Percentiles rank a stretch among this genome's conserved stretches.
Conservation (phyloP, 2,113 vertebrate genomes). For the Amphiprion percula region DNA sequence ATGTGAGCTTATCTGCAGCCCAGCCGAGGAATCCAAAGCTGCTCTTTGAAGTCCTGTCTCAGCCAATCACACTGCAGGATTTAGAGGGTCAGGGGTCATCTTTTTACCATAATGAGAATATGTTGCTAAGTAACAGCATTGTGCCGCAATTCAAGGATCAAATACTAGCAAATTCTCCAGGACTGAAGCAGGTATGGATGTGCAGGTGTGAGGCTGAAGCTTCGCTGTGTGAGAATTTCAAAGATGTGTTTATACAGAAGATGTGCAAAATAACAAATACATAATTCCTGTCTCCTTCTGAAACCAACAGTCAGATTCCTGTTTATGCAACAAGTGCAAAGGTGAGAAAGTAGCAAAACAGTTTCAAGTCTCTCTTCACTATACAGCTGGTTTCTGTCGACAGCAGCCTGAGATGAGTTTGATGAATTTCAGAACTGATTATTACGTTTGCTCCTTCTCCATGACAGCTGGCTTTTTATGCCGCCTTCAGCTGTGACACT, state of each 20-base stretch:
- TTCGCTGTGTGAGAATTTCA: constrained; percentile 43
- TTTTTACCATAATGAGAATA: constrained; percentile 75
- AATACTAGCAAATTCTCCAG: constrained; percentile 51
- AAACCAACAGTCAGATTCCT: too few species aligned
- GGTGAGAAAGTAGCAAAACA: not conserved
- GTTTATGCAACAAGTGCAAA: not conserved
- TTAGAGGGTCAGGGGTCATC: constrained; percentile 66
- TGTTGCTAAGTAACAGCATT: constrained; percentile 75
- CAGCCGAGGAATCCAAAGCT: constrained; percentile 74
- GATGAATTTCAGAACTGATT: not conserved
- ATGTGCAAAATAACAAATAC: constrained; percentile 17
- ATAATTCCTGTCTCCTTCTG: not conserved
- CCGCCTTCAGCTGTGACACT: not conserved
- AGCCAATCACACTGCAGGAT: constrained; percentile 62
- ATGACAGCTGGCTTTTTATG: not conserved
- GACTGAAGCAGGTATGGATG: constrained; percentile 51
- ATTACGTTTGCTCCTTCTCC: not conserved
- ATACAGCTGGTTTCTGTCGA: not conserved
- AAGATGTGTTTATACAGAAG: constrained; percentile 3
- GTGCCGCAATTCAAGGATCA: constrained; percentile 62
- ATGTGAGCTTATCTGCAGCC: constrained; percentile 73
- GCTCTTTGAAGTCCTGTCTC: constrained; percentile 73
- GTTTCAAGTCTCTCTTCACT: not conserved
- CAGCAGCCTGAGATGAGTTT: not conserved
- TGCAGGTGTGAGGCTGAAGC: constrained; percentile 40